phyloP scores from a whole-genome alignment of 2,888 invertebrate species.

The Drosophila mettleri region DNA sequence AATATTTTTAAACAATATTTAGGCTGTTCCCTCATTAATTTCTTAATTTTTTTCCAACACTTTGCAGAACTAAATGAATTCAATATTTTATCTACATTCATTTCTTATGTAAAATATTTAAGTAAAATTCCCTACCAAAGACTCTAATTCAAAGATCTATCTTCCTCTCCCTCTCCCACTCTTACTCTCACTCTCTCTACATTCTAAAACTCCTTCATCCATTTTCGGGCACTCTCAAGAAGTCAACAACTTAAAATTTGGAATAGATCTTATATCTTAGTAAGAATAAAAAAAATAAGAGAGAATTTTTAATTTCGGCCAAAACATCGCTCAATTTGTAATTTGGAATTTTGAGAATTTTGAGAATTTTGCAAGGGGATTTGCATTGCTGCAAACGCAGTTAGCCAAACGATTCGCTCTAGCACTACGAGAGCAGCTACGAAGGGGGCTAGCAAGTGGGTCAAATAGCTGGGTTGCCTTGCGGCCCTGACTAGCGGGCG shows the following conservation, averaged over 20 bases:
- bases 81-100: background rate
- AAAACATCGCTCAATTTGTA: slow-evolving; percentile 56
- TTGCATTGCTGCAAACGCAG: slow-evolving; percentile 52
- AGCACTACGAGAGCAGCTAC: slow-evolving; percentile 18
- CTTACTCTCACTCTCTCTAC: background rate
- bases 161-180: too few relatives aligned
- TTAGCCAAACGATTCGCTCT: slow-evolving; percentile 49
- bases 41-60: too few relatives aligned
- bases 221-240: background rate
- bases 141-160: too few relatives aligned
- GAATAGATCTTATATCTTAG: slow-evolving; percentile 18
- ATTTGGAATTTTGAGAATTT: background rate
- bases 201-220: background rate
- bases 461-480: slow-evolving; percentile 44
- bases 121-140: background rate
- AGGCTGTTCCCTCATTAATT: too few relatives aligned
- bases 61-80: background rate
- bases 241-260: slow-evolving; percentile 40
- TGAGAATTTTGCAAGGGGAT: slow-evolving; percentile 76
- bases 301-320: slow-evolving; percentile 29
- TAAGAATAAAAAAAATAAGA: background rate
- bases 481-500: slow-evolving; percentile 36
- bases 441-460: slow-evolving; percentile 15
- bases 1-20: too few relatives aligned
- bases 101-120: background rate